Conservation (phyloP, 2,797 vertebrate genomes). For the Carduelis carduelis region DNA sequence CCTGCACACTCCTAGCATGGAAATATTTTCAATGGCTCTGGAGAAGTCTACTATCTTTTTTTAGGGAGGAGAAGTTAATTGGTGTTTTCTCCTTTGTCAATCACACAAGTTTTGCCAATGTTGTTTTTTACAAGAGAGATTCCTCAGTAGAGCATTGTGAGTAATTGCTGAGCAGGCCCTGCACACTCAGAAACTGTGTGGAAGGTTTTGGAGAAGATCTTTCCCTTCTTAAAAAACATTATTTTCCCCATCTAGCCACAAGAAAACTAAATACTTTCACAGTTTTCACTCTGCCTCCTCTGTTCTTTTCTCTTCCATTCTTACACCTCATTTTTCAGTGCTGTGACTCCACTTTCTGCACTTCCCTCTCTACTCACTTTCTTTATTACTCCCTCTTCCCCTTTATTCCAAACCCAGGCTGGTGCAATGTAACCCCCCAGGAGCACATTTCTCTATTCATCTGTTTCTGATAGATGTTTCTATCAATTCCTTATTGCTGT, state of each 20-base stretch:
- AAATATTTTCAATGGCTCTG: background rate
- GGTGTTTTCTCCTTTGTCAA: background rate
- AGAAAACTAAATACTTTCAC: background rate
- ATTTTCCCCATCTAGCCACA: background rate
- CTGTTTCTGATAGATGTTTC: background rate
- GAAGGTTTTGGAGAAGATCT: background rate
- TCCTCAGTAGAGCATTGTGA: background rate
- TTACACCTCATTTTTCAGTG: background rate
- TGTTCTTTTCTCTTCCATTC: background rate
- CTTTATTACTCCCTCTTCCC: background rate
- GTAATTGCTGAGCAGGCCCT: background rate
- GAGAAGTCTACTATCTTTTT: background rate
- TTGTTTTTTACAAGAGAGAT: background rate
- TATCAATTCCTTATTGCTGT: background rate
- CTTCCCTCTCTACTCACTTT: background rate
- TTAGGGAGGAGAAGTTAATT: background rate
- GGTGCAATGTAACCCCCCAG: background rate
- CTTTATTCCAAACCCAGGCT: background rate
- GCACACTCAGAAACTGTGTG: background rate
- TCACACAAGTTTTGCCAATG: background rate
- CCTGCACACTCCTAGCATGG: background rate
- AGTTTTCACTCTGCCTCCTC: background rate
- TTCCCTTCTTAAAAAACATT: background rate
- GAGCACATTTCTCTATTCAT: background rate
- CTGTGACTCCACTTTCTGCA: rapidly evolving